These are phyloP conservation scores for Apostichopus japonicus DNA, from an alignment of 35 echinoderm and acorn worm genomes.

Conservation along the genomic window DNA sequence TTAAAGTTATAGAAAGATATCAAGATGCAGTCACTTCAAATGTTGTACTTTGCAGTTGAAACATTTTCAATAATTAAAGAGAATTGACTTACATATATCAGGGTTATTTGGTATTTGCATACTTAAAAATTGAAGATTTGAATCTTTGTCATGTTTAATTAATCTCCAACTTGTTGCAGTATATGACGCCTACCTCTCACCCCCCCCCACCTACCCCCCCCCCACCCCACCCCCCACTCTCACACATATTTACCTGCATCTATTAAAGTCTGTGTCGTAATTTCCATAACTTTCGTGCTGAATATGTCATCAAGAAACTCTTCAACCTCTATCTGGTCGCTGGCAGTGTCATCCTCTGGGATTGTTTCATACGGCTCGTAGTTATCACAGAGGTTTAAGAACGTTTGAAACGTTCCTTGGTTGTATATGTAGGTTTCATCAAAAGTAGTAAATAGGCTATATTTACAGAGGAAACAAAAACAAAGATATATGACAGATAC, in stretches of 20 bases:
- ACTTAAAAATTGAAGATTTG: too few species aligned
- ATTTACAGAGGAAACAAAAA: neutral
- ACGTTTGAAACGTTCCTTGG: slow-evolving; percentile 61
- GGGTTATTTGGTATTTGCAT: too few species aligned
- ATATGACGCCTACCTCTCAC: too few species aligned
- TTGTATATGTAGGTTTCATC: slow-evolving; percentile 40
- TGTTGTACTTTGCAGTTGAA: too few species aligned
- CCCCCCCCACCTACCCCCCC: too few species aligned
- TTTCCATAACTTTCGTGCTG: slow-evolving; percentile 64
- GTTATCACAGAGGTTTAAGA: slow-evolving; percentile 73
- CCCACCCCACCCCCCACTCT: too few species aligned
- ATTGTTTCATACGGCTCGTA: slow-evolving; percentile 59
- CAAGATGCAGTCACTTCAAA: too few species aligned
- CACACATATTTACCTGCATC: slow-evolving; percentile 41
- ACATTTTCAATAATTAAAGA: too few species aligned
- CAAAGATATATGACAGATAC: neutral
- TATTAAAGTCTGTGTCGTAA: slow-evolving; percentile 61
- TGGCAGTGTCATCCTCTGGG: slow-evolving; percentile 46
- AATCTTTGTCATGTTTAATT: too few species aligned
- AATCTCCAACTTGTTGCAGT: too few species aligned
- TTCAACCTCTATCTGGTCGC: slow-evolving; percentile 56
- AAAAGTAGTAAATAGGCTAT: slow-evolving; percentile 64
- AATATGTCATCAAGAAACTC: slow-evolving; percentile 81
- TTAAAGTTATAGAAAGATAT: too few species aligned
- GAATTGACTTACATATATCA: too few species aligned